Base-by-base conservation (phyloP, 2,113 vertebrate species). In the Xerus inauris region DNA sequence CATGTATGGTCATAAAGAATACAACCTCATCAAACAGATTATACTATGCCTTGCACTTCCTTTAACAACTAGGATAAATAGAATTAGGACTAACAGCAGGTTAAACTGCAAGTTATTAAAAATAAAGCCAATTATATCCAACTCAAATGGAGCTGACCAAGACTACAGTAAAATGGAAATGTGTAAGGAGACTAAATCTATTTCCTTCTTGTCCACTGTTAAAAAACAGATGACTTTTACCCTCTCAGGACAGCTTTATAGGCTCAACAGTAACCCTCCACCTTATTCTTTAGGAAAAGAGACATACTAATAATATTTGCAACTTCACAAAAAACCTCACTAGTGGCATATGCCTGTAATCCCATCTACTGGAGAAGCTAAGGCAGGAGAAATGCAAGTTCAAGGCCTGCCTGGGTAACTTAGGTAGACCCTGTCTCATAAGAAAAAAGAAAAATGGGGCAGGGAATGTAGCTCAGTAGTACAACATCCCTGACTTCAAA, bases 91-190 rank as follows among this genome's bases (percentile, higher is more conserved):
- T 80, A 96, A 91, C 35, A 92, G 49, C 69, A 71, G 45, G 72
- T 88, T 71, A 71, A 91, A 84, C 0, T 67, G 13, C 45, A 77
- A 40, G 40, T 89, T 71, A 64, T 26, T 89, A 87, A 73, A 42
- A 94, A 91, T 47, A 12, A 90, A 67, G 45, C 8, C n/a, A 95
- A 73, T 51, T 93, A 83, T 16, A 94, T 54, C 28, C 42, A 93
- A 83, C 35, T 88, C 49, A 80, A 12, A 14, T 85, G 65, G 77
- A 94, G 38, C 24, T 81, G 71, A n/a, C 87, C 84, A 14, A 91
- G 16, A 79, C 0, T 20, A 17, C 13, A 88, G 16, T 12, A 40
- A 28, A 77, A 47, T 64, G 35, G 7, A 83, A 73, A 93, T 79
- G 28, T 62, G 22, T 42, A 49, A 7, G 2, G 47, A 81, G 1